Percentiles rank a stretch among this genome's conserved stretches.
phyloP scores from a whole-genome alignment of 2,113 vertebrate genomes.

The Syngnathoides biaculeatus region DNA sequence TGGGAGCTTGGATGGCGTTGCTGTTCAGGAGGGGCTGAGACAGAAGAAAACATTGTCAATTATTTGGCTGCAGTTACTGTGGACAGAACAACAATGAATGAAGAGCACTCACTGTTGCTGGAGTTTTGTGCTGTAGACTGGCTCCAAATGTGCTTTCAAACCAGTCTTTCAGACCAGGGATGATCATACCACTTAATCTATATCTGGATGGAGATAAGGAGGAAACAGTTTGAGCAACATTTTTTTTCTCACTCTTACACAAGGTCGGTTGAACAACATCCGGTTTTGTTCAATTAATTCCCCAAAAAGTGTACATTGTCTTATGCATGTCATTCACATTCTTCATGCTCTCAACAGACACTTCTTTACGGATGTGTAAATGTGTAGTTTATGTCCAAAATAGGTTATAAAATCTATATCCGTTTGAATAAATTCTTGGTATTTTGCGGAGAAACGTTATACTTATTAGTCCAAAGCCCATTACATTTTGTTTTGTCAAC shows the following conservation, averaged over 20 bases:
- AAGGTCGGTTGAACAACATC: conserved; percentile 37
- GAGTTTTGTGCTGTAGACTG: conserved; percentile 87
- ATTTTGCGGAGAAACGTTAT: no score
- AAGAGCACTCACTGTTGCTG: conserved; percentile 82
- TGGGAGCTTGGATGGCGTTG: conserved; percentile 79
- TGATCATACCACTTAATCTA: conserved; percentile 86
- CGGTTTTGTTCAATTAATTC: conserved; percentile 36
- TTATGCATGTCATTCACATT: conserved; percentile 1
- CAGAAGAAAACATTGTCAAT: conserved; percentile 32
- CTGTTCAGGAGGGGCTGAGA: conserved; percentile 82
- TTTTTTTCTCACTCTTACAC: conserved; percentile 3
- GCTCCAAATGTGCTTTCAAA: conserved; percentile 86
- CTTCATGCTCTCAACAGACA: not conserved
- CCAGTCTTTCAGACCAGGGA: conserved; percentile 93
- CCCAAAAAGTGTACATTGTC: conserved; percentile 26
- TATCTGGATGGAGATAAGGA: conserved; percentile 74
- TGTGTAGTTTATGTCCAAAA: no score
- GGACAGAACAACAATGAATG: conserved; percentile 8
- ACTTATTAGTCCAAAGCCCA: no score
- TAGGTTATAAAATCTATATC: no score
- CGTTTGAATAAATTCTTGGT: no score
- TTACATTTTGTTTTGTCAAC: no score
- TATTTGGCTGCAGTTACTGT: conserved; percentile 6
- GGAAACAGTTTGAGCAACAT: not conserved
- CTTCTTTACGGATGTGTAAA: not conserved